phyloP scores from a whole-genome alignment of 2,113 vertebrate species.

The Istiophorus platypterus region DNA sequence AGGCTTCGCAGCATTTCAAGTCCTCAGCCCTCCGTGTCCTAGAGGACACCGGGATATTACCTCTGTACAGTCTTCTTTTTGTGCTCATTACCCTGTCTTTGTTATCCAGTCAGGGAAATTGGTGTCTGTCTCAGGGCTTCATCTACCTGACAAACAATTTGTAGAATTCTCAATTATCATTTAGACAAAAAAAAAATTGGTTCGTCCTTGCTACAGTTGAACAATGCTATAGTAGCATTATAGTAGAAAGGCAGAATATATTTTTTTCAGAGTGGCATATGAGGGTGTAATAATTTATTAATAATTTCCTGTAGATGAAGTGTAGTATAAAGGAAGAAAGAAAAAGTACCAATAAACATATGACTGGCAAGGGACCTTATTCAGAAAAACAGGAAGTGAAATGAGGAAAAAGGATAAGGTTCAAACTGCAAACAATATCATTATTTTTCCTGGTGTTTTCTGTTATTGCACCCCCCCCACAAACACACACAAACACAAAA shows the following conservation, averaged over 20 bases:
- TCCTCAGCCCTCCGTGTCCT: slow-evolving; percentile 7
- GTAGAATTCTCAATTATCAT: not conserved
- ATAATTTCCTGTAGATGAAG: not conserved
- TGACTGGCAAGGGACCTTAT: not conserved
- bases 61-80: slow-evolving; percentile 1
- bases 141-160: not conserved
- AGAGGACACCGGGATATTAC: not conserved
- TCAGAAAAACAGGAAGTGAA: not conserved
- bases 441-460: too few species aligned
- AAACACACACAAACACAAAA: not conserved
- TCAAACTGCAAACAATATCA: not conserved
- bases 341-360: not conserved
- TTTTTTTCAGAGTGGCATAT: not conserved
- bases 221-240: not conserved
- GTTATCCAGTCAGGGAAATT: not conserved
- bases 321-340: not conserved
- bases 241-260: not conserved
- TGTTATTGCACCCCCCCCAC: not conserved
- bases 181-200: too few species aligned
- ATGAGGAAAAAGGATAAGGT: not conserved
- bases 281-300: not conserved
- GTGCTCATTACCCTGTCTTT: slow-evolving; percentile 5
- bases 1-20: slow-evolving; percentile 19
- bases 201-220: not conserved
- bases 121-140: not conserved